A percentile compares a stretch with the other conserved stretches of the same genome.
Evolutionary conservation across 2,113 vertebrate species (phyloP).

Genomic region (Mus musculus): DNA sequence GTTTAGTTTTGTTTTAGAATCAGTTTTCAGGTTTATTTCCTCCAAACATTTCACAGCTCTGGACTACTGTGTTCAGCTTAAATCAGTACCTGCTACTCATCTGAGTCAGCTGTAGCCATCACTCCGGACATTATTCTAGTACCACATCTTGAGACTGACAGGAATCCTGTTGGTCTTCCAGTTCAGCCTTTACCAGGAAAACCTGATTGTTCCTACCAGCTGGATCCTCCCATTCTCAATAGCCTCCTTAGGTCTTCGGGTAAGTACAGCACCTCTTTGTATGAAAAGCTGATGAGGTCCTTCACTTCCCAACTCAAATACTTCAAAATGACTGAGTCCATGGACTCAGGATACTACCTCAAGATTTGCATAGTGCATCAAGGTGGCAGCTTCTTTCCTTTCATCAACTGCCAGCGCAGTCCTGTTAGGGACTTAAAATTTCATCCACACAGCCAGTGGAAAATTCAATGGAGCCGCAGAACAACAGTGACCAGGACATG

Average conservation of each 20-base stretch:
- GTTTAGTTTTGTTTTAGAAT: constrained; percentile 9
- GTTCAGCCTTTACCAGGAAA: neutral
- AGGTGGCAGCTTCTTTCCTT: neutral
- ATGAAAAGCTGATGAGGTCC: constrained; percentile 4
- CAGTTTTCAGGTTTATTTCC: neutral
- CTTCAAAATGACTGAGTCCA: neutral
- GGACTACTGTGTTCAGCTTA: neutral
- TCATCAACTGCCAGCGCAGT: constrained; percentile 30
- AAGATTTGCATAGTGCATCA: neutral
- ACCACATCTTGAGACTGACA: neutral
- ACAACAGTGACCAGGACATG: constrained; percentile 8
- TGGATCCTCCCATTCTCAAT: neutral
- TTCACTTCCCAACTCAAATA: neutral
- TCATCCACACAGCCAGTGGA: constrained; percentile 51
- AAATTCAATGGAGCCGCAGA: constrained; percentile 46
- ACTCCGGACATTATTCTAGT: neutral
- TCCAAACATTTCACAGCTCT: neutral
- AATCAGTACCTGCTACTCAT: neutral
- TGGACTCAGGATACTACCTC: neutral
- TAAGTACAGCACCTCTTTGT: neutral
- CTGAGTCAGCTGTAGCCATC: neutral
- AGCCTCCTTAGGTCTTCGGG: neutral
- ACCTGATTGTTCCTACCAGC: neutral
- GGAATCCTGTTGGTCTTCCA: neutral
- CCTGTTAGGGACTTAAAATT: constrained; percentile 52